Evolutionary conservation across 2,113 vertebrate genomes (phyloP).

Genomic region (Elephas maximus): DNA sequence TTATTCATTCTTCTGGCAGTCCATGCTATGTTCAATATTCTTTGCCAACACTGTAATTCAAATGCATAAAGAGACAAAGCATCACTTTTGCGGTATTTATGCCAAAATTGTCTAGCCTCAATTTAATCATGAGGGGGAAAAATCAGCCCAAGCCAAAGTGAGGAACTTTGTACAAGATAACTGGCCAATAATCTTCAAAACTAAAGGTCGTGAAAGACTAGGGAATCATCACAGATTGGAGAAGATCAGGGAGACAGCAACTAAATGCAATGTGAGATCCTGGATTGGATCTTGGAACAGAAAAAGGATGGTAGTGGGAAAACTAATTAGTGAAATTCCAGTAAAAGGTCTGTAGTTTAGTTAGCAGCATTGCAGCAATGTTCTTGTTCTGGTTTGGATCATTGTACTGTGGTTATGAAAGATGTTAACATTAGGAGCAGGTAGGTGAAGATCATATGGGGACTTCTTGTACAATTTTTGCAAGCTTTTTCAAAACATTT

Average conservation of each 20-base stretch:
- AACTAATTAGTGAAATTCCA: neutral
- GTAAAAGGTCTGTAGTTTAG: neutral
- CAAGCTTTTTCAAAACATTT: conserved; percentile 8
- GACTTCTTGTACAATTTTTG: neutral
- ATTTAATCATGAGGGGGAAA: neutral
- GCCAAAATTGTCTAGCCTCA: neutral
- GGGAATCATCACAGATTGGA: neutral
- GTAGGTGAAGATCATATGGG: neutral
- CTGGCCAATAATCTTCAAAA: neutral
- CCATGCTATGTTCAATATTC: neutral
- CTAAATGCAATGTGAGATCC: no score
- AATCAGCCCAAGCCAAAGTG: neutral
- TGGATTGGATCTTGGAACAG: neutral
- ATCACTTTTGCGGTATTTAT: neutral
- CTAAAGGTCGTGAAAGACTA: neutral
- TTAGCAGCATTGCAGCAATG: neutral
- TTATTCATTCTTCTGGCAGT: neutral
- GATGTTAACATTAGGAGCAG: neutral
- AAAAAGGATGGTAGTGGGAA: neutral
- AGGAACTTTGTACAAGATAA: neutral
- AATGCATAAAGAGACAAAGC: neutral
- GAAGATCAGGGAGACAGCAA: neutral
- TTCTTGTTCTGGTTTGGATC: neutral
- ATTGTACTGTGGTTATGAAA: neutral
- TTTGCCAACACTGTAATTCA: neutral